Evolutionary conservation across 2,113 vertebrate species (phyloP).

Genomic region (Maccullochella peelii): DNA sequence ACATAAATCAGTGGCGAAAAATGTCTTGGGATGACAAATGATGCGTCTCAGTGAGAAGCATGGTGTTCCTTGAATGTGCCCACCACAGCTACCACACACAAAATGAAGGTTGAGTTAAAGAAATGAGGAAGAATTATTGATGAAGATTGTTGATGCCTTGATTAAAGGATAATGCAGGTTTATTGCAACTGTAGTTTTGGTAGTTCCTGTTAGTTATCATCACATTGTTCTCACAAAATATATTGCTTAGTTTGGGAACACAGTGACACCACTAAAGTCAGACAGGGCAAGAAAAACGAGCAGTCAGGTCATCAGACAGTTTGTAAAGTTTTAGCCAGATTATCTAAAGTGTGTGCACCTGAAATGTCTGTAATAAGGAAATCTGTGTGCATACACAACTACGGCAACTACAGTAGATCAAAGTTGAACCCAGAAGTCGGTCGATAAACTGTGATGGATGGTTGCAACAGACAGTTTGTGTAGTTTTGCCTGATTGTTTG

Average conservation of each 20-base stretch:
- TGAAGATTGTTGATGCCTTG: not conserved
- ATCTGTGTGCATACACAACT: too few species aligned
- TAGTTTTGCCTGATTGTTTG: not conserved
- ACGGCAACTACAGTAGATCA: not conserved
- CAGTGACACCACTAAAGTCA: not conserved
- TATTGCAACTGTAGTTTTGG: not conserved
- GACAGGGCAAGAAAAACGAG: not conserved
- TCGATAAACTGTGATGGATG: conserved; percentile 33
- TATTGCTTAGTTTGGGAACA: not conserved
- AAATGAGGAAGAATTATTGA: conserved; percentile 12
- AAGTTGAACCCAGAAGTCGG: not conserved
- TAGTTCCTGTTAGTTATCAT: not conserved
- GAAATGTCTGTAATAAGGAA: conserved; percentile 4
- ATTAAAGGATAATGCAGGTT: not conserved
- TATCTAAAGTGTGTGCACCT: not conserved
- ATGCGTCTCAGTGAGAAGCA: not conserved
- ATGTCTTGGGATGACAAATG: conserved; percentile 23
- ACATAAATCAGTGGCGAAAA: conserved; percentile 14
- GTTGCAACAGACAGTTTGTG: conserved; percentile 2
- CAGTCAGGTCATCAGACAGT: not conserved
- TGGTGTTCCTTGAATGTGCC: not conserved
- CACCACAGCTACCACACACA: not conserved
- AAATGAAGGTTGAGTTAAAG: conserved; percentile 8
- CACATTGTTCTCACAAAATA: not conserved
- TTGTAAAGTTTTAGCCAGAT: conserved; percentile 2